phyloP scores from a whole-genome alignment of 2,797 vertebrate species.

The Sebastes hopkinsi region DNA sequence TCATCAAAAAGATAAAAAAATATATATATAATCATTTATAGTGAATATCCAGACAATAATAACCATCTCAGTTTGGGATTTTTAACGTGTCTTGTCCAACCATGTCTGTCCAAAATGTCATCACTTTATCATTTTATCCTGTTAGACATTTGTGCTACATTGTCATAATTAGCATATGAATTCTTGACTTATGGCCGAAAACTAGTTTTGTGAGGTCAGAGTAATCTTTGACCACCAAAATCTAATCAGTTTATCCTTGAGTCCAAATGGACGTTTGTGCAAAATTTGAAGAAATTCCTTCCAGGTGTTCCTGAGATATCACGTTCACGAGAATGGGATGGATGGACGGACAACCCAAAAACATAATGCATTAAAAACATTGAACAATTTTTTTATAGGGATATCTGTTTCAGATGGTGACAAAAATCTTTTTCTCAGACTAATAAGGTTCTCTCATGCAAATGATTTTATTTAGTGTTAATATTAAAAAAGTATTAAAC shows the following conservation, averaged over 20 bases:
- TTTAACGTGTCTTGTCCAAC: not conserved
- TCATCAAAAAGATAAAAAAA: not conserved
- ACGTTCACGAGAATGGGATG: not conserved
- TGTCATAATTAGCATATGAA: not conserved
- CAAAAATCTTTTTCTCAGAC: too few relatives aligned
- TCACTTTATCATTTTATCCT: not conserved
- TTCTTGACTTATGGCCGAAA: not conserved
- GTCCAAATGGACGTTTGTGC: not conserved
- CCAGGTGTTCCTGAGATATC: not conserved
- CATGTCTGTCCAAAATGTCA: not conserved
- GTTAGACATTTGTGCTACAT: not conserved
- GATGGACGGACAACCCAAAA: not conserved
- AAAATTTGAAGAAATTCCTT: not conserved
- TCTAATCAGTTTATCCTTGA: not conserved
- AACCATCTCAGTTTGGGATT: not conserved
- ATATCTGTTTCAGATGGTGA: too few relatives aligned
- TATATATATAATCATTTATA: not conserved
- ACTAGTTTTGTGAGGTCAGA: not conserved
- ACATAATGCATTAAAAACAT: not conserved
- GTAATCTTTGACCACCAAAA: not conserved
- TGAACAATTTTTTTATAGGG: too few relatives aligned
- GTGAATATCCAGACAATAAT: not conserved
- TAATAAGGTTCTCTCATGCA: not conserved
- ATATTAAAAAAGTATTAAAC: not conserved
- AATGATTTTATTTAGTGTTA: not conserved